Percentiles rank a stretch among this genome's conserved stretches.
These are phyloP conservation scores for Fulmarus glacialis DNA, from an alignment of 2,113 vertebrate species.

Conservation along the genomic window DNA sequence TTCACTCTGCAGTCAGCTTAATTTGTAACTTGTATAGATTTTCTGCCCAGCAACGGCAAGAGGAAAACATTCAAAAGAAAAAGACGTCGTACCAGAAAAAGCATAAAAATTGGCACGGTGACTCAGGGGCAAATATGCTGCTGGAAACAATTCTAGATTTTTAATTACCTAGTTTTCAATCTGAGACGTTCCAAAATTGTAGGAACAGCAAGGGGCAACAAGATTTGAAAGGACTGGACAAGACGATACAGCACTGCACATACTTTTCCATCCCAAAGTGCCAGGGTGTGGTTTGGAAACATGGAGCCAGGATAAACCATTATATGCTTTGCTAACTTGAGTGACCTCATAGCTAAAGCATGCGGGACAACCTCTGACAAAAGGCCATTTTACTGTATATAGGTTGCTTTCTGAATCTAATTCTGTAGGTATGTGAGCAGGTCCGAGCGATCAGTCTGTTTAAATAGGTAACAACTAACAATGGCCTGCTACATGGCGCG, in stretches of 20 bases:
- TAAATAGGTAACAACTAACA: not conserved
- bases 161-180: not conserved
- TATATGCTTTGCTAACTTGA: not conserved
- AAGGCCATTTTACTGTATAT: not conserved
- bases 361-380: not conserved
- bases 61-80: conserved; percentile 20
- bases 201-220: not conserved
- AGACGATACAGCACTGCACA: not conserved
- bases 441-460: not conserved
- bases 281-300: conserved; percentile 8
- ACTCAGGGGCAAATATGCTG: not conserved
- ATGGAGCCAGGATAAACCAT: conserved; percentile 1
- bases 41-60: conserved; percentile 48
- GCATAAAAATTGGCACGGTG: not conserved
- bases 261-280: not conserved
- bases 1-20: conserved; percentile 17
- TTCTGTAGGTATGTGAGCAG: not conserved
- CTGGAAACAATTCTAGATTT: not conserved
- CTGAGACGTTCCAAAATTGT: not conserved
- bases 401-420: not conserved
- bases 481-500: fast-evolving
- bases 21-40: conserved; percentile 54
- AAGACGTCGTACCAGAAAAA: not conserved
- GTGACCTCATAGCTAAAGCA: not conserved
- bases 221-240: not conserved